Evolutionary conservation across 2,113 vertebrate species (phyloP), one percentile per base, ranked within the genome.

Genomic region (Triplophysa tibetana): DNA sequence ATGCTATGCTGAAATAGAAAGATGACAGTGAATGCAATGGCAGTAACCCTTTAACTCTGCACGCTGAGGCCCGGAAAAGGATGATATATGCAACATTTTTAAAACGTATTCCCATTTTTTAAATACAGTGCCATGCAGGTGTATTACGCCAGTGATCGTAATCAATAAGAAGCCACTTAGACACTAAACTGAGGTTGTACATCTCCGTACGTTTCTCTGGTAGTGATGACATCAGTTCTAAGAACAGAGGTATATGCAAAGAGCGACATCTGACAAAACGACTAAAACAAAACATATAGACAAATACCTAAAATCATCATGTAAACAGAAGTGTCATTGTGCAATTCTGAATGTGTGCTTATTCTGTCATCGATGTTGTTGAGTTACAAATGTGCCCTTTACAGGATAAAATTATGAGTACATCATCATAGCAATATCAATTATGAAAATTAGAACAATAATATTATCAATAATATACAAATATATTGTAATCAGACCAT

Each of bases 321-420:
- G 90, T 92, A 92, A 91, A 92, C 91, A 91, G 90, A 89, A 90
- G 87, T 85, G 86, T 90, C 86, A 83, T 90, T 93, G 92, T 91
- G 90, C 91, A 91, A 90, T 90, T 86, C 76, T 86, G 81, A 89
- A 86, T 85, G 88, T 93, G 91, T 92, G 91, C 91, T 92, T 91
- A 86, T 89, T 90, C 82, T 86, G 87, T 87, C 85, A 86, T 88
- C 81, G 83, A 87, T 90, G 88, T 86, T 90, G 87, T 89, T 89
- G 87, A 88, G 84, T 90, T 90, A 87, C 85, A 90, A 81, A 92
- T 93, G 91, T 91, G 92, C 91, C 90, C 92, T 90, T 92, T 87
- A 90, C 89, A 91, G 90, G 85, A 84, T 82, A 82, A 83, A 79
- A 90, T 87, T 85, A 89, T 85, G 86, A 89, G 89, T 90, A 91